Evolutionary conservation across 1,140 invertebrate species (phyloP), one percentile per base, ranked within the genome.

Genomic region (Holcopasites calliopsidis): DNA sequence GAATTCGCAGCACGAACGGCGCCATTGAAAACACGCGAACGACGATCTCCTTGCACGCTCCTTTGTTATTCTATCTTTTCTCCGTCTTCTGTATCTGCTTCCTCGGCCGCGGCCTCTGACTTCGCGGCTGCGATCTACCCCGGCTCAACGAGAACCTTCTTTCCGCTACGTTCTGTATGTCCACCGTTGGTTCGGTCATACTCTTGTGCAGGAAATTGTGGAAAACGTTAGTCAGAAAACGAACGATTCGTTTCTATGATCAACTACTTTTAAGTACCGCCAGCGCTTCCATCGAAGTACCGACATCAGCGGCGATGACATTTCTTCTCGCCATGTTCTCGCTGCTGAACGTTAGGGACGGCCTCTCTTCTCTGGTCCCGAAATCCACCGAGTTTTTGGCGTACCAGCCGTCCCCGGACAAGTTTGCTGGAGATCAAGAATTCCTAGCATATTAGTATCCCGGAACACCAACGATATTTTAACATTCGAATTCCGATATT

Each of bases 211-310:
- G 42, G 6, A 26, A 1, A 1, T 70, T 0, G 74, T 79, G 23
- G 3, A 18, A 13, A 50, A 5, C 40, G 8, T 8, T 4, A 18
- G 18, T 26, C 5, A 6, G 13, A 40, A 40, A 18, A 47, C n/a
- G 3, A 47, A 47, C n/a, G 18, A n/a, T 47, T 62, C 23, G 3
- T n/a, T 6, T 33, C 2, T 54, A 21, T 21, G 8, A 6, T 18
- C 3, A 38, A 26, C 5, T 31, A 18, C 23, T 23, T 49, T 13
- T 33, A 23, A 21, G 10, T 72, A 81, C 79, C 49, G 57, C 11
- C 10, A 23, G 26, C 6, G 81, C 11, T 35, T 82, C 57, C 18
- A 69, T 69, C 11, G 76, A 77, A 0, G 80, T 79, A 38, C 61
- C 47, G 6, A 70, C 66, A 23, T 83, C 81, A 1, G 23, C 62